Evolutionary conservation across 2,113 vertebrate species (phyloP), one percentile per base, ranked within the genome.

Genomic region (Athene noctua): DNA sequence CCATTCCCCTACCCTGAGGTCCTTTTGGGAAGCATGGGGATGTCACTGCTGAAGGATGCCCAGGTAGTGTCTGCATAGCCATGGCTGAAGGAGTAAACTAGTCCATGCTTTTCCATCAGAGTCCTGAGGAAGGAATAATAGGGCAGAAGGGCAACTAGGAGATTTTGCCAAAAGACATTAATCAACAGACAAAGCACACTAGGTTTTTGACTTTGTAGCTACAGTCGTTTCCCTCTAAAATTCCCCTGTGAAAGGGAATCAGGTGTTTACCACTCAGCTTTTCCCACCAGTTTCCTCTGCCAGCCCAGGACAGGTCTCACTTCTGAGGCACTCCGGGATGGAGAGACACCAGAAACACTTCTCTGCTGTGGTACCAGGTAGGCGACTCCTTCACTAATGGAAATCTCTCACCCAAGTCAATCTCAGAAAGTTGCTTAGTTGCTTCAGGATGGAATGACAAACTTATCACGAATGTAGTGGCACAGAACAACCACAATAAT

Each of bases 401-500:
- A 54, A 87, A 92, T 25, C 5, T 58, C 75, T 75, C 27, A 36
- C 34, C 30, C 49, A 68, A 21, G 17, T n/a, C 57, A 55, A 25
- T 13, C 58, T 63, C 2, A 0, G n/a, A 30, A 78, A 63, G 19
- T 23, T 78, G 46, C 15, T 22, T 74, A 18, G 12, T 25, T 63
- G 21, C 29, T 67, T 51, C 52, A 42, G 14, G 11, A 13, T 23
- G 17, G 29, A 58, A 57, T 22, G 32, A 66, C 46, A 78, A 90
- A 78, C 9, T 15, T 57, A 21, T 57, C 36, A 32, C 0, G 0
- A 73, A 42, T 22, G 26, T 3, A n/a, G 44, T 25, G 66, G n/a
- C 38, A 92, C 4, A 80, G 36, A 90, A 74, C 29, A 86, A 23
- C 38, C 16, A 32, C 19, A 19, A n/a, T 10, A 86, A 88, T 74